A percentile compares a stretch with the other conserved stretches of the same genome.
These are phyloP conservation scores for Silurus lanzhouensis DNA, from an alignment of 2,797 vertebrate genomes.

Conservation along the genomic window DNA sequence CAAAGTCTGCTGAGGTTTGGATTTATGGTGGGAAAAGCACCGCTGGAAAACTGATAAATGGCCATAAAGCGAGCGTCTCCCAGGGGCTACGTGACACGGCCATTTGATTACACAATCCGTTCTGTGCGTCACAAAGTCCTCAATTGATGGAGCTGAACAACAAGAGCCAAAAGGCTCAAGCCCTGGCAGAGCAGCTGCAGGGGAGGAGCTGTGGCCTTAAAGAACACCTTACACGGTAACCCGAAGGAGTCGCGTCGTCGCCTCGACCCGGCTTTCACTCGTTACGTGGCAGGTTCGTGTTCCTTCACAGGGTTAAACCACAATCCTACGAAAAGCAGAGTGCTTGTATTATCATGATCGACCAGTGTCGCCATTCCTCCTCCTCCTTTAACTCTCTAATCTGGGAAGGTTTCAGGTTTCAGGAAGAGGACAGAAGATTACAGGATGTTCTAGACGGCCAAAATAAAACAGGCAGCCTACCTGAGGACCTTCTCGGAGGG, in stretches of 20 bases:
- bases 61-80: slow-evolving; percentile 54
- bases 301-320: background rate
- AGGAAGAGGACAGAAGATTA: slow-evolving; percentile 30
- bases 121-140: slow-evolving; percentile 65
- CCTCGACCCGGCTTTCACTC: background rate
- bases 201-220: slow-evolving; percentile 62
- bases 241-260: background rate
- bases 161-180: slow-evolving; percentile 64
- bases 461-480: slow-evolving; percentile 65
- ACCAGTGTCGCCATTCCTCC: too few species aligned
- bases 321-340: too few species aligned
- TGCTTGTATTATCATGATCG: background rate
- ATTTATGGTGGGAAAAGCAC: background rate
- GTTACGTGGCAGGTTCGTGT: background rate
- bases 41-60: slow-evolving; percentile 61
- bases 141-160: slow-evolving; percentile 65
- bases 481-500: slow-evolving; percentile 58
- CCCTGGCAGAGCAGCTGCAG: slow-evolving; percentile 67
- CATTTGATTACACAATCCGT: slow-evolving; percentile 68
- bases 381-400: background rate
- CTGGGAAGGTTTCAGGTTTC: slow-evolving; percentile 11
- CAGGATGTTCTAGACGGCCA: background rate
- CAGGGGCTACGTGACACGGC: slow-evolving; percentile 67
- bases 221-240: too few species aligned
- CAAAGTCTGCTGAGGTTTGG: background rate